These are phyloP conservation scores for Drosophila niveifrons DNA, from an alignment of 2,888 invertebrate species.

Conservation along the genomic window DNA sequence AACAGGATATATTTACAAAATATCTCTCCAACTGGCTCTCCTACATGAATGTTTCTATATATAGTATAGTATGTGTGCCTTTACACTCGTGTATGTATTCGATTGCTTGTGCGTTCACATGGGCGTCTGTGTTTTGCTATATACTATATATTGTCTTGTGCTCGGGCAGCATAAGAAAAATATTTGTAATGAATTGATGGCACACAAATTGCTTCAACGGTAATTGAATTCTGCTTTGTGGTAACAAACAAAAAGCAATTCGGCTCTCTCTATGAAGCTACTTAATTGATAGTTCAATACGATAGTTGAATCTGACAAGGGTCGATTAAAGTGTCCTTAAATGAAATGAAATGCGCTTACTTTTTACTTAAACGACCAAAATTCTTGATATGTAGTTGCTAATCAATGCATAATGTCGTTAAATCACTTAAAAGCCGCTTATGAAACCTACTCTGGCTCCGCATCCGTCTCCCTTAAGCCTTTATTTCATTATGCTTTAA, in stretches of 20 bases:
- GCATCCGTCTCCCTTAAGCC: conserved; percentile 40
- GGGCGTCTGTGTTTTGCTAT: neutral
- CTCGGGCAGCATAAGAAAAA: conserved; percentile 31
- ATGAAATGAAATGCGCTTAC: neutral
- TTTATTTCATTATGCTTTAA: conserved; percentile 68
- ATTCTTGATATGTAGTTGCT: neutral
- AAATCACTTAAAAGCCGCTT: conserved; percentile 37
- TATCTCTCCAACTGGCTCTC: conserved; percentile 19
- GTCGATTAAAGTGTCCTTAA: neutral
- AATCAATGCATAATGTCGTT: conserved; percentile 26
- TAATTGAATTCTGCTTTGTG: conserved; percentile 57
- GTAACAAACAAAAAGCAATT: conserved; percentile 16
- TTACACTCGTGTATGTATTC: neutral
- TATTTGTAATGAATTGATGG: conserved; percentile 57
- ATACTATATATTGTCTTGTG: conserved; percentile 9
- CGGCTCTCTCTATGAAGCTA: conserved; percentile 37
- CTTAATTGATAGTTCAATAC: conserved; percentile 57
- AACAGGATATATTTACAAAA: conserved; percentile 39
- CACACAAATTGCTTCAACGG: conserved; percentile 37
- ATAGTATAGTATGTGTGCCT: too few relatives aligned
- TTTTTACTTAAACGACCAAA: neutral
- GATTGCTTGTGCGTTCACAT: neutral
- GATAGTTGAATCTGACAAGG: conserved; percentile 2
- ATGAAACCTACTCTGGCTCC: conserved; percentile 11
- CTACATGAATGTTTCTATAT: neutral